Evolutionary conservation across 2,113 vertebrate species (phyloP), one percentile per base, ranked within the genome.

Genomic region (Zosterops japonicus): DNA sequence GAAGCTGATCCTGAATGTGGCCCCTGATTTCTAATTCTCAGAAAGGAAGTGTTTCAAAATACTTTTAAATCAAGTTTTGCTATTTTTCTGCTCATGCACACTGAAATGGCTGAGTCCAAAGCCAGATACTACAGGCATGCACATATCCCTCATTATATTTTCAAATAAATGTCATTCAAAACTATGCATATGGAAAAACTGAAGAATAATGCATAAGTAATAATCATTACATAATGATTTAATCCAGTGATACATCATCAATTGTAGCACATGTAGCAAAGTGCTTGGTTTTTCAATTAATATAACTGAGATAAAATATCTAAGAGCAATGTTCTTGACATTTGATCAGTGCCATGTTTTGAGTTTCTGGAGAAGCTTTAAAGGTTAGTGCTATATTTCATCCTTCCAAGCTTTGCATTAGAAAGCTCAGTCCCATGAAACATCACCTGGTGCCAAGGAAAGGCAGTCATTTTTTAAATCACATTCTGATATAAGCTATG

Each of bases 341-440:
- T 96, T 94, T 89, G 93, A 95, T 94, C 91, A 70, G 87, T 60
- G 56, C 61, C 72, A 89, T 3, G 6, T 91, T 93, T 84, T 87
- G 72, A 75, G 70, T 90, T 95, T 89, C 91, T 95, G 87, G 81
- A 95, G 74, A 89, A 93, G 77, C 61, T 63, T 94, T 96, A 94
- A 97, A 95, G 91, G 95, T 95, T 95, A 94, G 84, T 87, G 55
- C 59, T 95, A 63, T 95, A 91, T 96, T 94, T 96, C 79, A 86
- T 91, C 71, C 67, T 90, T 77, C 70, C 63, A 59, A 90, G 42
- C 47, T 95, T 82, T 46, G 29, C 63, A 44, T 69, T 91, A 0
- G 0, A 86, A 82, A 89, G 61, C 83, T 95, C 53, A 72, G 44
- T 59, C 36, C 31, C 46, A 79, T n/a, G 53, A 94, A 94, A 53